Base-by-base conservation (phyloP, 1,140 invertebrate genomes). In the Bombyx mandarina region DNA sequence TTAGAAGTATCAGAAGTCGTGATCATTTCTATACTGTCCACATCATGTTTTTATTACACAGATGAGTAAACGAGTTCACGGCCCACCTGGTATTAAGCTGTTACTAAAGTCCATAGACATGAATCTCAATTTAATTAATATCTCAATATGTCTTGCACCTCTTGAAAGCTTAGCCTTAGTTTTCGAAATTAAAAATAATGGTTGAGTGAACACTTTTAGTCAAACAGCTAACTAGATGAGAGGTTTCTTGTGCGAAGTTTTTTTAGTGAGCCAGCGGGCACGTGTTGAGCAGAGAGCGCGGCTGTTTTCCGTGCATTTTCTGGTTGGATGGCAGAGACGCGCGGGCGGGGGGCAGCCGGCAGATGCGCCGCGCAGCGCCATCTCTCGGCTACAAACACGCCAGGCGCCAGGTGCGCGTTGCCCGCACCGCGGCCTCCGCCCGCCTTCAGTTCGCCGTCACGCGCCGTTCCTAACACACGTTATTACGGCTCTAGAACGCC, bases 241-340 rank as follows among this genome's bases (percentile, higher is more conserved):
- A 63, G 56, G 63, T 65, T 72, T 74, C 62, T 74, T 72, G 65
- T 73, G 51, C 65, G 57, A 73, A 75, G 67, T 79, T 81, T 85
- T 82, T 79, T 66, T 72, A 75, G 26, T 35, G 26, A 35, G 26
- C 26, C 26, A 35, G 26, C 56, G 71, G 81, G 79, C 83, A 86
- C 83, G 83, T 86, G 83, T 80, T 77, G 67, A 65, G 66, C 66
- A 58, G 71, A 71, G 69, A 71, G 77, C 72, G 66, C 71, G 68
- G 71, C 74, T 83, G 81, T 84, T 82, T 84, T 84, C 77, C 79
- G 76, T 81, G 70, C 80, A 81, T 79, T 82, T 84, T 82, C 75
- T 84, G 79, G 62, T 76, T 71, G 75, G 71, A 66, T 66, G 62
- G 61, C 61, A 68, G 50, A n/a, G 53, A 62, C 56, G 66, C 43